Base-by-base conservation (phyloP, 1,140 invertebrate genomes). In the Lamellibrachia luymesi region DNA sequence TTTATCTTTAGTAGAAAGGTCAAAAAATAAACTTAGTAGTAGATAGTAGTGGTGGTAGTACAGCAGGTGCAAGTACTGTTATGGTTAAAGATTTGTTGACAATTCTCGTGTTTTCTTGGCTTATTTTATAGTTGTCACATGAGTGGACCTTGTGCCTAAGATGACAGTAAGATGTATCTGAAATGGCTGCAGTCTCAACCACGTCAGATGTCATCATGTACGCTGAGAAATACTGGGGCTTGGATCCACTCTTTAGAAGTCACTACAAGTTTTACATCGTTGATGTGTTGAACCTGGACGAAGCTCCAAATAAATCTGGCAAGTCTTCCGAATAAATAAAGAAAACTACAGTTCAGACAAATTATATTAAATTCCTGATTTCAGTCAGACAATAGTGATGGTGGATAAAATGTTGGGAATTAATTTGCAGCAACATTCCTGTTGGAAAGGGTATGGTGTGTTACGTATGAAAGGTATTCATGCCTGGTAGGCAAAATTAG, bases 171-270 rank as follows among this genome's bases (percentile, higher is more conserved):
- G 64, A 6, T 17, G 64, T 80, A 2, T 80, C 17, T 80, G 64
- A 80, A 80, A 80, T 80, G 64, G 64, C 64, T 22, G 13, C 64
- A 0, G 25, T 22, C 64, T 80, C 64, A 22, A 17, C 13, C 64
- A 4, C 13, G 64, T 80, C 64, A 80, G 64, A 80, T 10, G 6
- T 56, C 52, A 22, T 80, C 64, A 80, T 80, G 2, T 80, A 80
- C 1, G 64, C 7, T 22, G 64, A 80, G 64, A 80, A 80, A 80
- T 80, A 80, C 64, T 91, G 91, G 91, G 91, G 91, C 4, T 91
- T 91, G 22, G 91, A 91, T 25, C 91, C 91, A 50, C 91, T 91
- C 6, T 91, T 91, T 51, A 27, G 91, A 27, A 91, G 51, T 91
- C 51, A 91, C 51, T 50, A 17, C 49, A 91, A 91, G 51, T 91